Evolutionary conservation across 2,113 vertebrate genomes (phyloP).

Genomic region (Falcunculus frontatus): DNA sequence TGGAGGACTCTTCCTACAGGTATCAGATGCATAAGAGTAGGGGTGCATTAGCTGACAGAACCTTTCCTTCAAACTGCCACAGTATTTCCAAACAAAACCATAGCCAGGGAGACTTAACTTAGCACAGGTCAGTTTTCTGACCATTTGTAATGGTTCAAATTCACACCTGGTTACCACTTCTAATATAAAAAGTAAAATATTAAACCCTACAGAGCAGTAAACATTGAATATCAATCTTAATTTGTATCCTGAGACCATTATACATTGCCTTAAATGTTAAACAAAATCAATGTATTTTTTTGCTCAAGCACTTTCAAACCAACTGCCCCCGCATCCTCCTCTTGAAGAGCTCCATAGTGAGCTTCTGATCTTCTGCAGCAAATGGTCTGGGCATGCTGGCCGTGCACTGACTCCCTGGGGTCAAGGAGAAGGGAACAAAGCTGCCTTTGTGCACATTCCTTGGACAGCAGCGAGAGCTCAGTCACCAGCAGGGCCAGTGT

Average conservation of each 20-base stretch:
- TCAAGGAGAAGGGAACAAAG: slow-evolving; percentile 42
- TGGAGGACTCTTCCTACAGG: rapidly evolving
- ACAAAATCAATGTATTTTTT: neutral
- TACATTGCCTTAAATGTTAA: neutral
- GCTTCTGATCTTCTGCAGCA: neutral
- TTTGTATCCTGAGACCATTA: neutral
- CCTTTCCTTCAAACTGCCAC: rapidly evolving
- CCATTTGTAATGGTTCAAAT: neutral
- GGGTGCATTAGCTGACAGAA: neutral
- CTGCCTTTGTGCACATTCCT: slow-evolving; percentile 35
- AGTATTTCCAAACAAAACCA: neutral
- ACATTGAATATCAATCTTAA: neutral
- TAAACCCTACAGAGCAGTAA: neutral
- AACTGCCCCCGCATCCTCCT: neutral
- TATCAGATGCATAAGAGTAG: neutral
- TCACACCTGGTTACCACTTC: neutral
- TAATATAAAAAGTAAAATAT: neutral
- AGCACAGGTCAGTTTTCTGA: neutral
- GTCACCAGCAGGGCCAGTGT: neutral
- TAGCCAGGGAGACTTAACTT: neutral
- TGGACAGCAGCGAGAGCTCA: neutral
- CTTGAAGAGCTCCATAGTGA: neutral
- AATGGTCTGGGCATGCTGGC: neutral
- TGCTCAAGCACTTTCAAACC: neutral
- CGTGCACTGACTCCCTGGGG: neutral